These are phyloP conservation scores for Poeciliopsis occidentalis DNA, from an alignment of 2,113 vertebrate species.

Conservation along the genomic window DNA sequence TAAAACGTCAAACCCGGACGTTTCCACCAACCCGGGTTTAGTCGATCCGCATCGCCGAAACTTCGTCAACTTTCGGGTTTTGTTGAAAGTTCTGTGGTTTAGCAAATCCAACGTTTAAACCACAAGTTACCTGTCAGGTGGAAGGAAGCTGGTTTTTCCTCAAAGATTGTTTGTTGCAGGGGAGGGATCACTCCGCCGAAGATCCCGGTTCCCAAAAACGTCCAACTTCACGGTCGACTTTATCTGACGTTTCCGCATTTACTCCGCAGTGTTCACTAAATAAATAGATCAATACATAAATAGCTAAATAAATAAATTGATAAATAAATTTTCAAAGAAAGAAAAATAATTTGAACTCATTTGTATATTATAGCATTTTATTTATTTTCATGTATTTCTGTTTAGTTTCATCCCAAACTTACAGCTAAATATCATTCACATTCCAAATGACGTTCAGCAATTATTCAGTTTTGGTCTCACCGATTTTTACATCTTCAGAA, in stretches of 20 bases:
- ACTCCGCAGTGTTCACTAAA: neutral
- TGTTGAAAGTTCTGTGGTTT: neutral
- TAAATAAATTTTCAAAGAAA: too few relatives aligned
- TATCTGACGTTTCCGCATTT: neutral
- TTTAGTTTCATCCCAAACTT: too few relatives aligned
- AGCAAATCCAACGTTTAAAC: neutral
- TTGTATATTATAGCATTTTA: too few relatives aligned
- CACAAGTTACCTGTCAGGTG: slow-evolving; percentile 48
- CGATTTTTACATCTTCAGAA: too few relatives aligned
- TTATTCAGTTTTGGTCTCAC: too few relatives aligned
- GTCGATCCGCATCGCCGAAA: slow-evolving; percentile 2
- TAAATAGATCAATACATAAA: too few relatives aligned
- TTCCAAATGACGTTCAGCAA: too few relatives aligned
- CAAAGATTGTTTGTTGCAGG: neutral
- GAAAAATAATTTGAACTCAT: too few relatives aligned
- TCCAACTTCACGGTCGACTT: neutral
- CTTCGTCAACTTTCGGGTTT: neutral
- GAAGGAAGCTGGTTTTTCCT: neutral
- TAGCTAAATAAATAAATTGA: too few relatives aligned
- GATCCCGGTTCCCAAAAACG: neutral
- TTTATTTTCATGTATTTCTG: too few relatives aligned
- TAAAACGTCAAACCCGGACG: neutral
- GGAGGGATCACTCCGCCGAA: slow-evolving; percentile 49
- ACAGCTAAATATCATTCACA: too few relatives aligned
- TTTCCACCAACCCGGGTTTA: slow-evolving; percentile 28